These are phyloP conservation scores for Cebidichthys violaceus DNA, from an alignment of 2,113 vertebrate genomes.

Conservation along the genomic window DNA sequence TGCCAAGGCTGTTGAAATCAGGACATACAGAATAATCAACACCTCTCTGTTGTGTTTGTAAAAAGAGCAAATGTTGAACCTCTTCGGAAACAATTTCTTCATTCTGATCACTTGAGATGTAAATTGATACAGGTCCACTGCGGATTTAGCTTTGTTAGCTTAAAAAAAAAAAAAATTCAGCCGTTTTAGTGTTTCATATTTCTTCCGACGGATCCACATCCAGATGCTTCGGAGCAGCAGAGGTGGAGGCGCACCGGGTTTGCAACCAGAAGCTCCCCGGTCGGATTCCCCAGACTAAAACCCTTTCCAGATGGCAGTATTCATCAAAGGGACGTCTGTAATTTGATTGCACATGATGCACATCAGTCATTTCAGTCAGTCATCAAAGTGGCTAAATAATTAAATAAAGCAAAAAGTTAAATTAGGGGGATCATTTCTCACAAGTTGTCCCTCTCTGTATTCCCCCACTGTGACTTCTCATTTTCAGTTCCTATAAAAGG, in stretches of 20 bases:
- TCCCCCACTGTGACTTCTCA: neutral
- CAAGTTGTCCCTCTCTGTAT: conserved; percentile 17
- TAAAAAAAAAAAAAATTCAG: neutral
- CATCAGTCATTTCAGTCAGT: conserved; percentile 25
- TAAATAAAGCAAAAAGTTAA: conserved; percentile 30
- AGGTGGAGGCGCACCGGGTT: conserved; percentile 18
- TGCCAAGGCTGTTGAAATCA: no score
- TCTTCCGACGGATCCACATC: conserved; percentile 3
- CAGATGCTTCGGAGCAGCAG: conserved; percentile 33
- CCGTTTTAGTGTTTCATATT: conserved; percentile 12
- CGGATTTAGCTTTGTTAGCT: conserved; percentile 8
- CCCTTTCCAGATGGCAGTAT: conserved; percentile 39
- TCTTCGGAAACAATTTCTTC: neutral
- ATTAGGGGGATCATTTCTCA: conserved; percentile 2
- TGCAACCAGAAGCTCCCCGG: neutral
- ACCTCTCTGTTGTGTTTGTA: neutral
- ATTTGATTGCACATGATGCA: conserved; percentile 43
- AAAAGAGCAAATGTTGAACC: neutral
- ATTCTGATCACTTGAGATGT: neutral
- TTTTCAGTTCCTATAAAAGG: neutral
- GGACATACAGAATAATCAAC: neutral
- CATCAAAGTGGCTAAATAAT: conserved; percentile 26
- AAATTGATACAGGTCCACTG: neutral
- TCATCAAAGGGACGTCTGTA: conserved; percentile 16
- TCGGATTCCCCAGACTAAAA: conserved; percentile 2